Conservation (phyloP, 2,888 invertebrate genomes). For the Torymus texanus region DNA sequence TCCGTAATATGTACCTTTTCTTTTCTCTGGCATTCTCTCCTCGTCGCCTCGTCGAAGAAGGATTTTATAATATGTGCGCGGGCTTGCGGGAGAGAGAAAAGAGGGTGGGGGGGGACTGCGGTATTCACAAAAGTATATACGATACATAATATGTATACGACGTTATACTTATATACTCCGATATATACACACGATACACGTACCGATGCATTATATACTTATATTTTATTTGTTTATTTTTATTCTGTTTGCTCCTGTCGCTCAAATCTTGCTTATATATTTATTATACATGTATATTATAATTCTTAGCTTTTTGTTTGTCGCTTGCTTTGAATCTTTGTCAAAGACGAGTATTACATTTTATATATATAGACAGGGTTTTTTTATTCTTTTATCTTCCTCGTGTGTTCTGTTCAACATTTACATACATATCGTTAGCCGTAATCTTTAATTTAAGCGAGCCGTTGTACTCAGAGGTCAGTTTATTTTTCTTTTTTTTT, state of each 20-base stretch:
- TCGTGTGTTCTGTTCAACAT: neutral
- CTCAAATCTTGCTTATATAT: constrained; percentile 17
- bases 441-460: constrained; percentile 6
- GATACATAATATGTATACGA: constrained; percentile 31
- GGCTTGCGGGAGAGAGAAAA: neutral
- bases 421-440: constrained; percentile 21
- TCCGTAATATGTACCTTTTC: neutral
- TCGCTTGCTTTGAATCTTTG: too few species aligned
- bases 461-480: too few species aligned
- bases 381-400: neutral
- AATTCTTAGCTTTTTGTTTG: constrained; percentile 12
- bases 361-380: constrained; percentile 40
- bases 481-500: too few species aligned
- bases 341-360: constrained; percentile 48
- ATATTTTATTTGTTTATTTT: constrained; percentile 1
- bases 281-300: constrained; percentile 29
- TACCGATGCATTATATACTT: constrained; percentile 21
- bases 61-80: neutral
- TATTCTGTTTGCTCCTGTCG: constrained; percentile 11
- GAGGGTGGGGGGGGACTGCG: constrained; percentile 8
- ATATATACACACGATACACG: constrained; percentile 50
- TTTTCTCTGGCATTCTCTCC: constrained; percentile 31
- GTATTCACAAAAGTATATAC: constrained; percentile 53
- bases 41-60: constrained; percentile 4
- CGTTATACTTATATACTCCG: constrained; percentile 11